Conservation (phyloP, 2,113 vertebrate genomes). For the Halcyon senegalensis region DNA sequence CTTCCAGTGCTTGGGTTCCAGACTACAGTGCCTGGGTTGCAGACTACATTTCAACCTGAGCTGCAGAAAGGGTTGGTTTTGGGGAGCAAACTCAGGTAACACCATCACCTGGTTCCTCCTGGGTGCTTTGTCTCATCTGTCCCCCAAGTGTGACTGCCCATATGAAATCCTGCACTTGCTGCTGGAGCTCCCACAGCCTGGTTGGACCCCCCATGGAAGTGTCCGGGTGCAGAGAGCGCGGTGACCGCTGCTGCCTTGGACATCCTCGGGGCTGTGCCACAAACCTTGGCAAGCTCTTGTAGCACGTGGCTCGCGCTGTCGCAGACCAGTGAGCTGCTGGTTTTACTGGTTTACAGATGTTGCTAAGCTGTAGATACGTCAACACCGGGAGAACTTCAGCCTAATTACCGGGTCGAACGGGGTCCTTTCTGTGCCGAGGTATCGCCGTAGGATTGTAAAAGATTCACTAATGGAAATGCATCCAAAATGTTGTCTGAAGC, state of each 20-base stretch:
- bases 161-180: not conserved
- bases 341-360: not conserved
- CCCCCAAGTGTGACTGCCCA: fast-evolving
- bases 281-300: not conserved
- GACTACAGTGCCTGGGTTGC: not conserved
- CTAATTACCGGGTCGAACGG: not conserved
- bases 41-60: not conserved
- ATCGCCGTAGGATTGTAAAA: not conserved
- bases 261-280: not conserved
- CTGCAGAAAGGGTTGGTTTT: not conserved
- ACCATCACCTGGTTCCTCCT: not conserved
- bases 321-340: not conserved
- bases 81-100: not conserved
- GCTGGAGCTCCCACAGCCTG: not conserved
- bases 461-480: not conserved
- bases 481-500: not conserved
- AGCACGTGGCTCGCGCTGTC: fast-evolving
- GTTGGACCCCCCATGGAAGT: not conserved
- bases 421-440: not conserved
- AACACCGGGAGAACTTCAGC: not conserved
- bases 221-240: not conserved
- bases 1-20: not conserved
- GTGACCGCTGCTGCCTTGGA: fast-evolving
- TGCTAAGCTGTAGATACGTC: not conserved
- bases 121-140: not conserved